phyloP scores from a whole-genome alignment of 1,140 invertebrate genomes.

The Uloborus diversus region DNA sequence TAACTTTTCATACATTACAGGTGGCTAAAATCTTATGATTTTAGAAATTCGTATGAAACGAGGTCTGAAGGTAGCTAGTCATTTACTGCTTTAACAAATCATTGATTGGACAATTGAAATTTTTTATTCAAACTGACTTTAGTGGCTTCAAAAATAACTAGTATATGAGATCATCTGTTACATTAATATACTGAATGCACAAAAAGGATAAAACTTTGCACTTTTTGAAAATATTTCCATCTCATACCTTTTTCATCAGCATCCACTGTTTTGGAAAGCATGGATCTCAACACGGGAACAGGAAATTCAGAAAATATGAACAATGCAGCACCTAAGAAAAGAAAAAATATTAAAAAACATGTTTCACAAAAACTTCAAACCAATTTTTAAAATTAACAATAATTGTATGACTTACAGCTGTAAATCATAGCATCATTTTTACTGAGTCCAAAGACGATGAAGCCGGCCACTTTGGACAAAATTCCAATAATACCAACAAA shows the following conservation, averaged over 20 bases:
- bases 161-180: not conserved
- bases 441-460: slow-evolving; percentile 64
- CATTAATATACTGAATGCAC: not conserved
- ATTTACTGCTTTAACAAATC: not conserved
- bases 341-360: slow-evolving; percentile 19
- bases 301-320: slow-evolving; percentile 66
- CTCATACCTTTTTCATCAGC: slow-evolving; percentile 66
- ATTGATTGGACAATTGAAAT: not conserved
- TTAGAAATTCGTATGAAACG: too few species aligned
- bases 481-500: slow-evolving; percentile 64
- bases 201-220: not conserved
- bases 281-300: slow-evolving; percentile 66
- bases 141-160: not conserved
- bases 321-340: slow-evolving; percentile 63
- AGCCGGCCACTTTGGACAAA: slow-evolving; percentile 63
- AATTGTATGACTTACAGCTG: slow-evolving; percentile 61
- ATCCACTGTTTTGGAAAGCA: slow-evolving; percentile 67
- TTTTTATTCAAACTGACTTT: not conserved
- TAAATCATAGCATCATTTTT: slow-evolving; percentile 62
- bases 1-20: too few species aligned
- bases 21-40: too few species aligned
- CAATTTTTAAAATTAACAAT: slow-evolving; percentile 4
- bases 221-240: slow-evolving; percentile 5
- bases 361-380: not conserved
- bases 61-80: too few species aligned